Percentiles rank a stretch among this genome's conserved stretches.
These are phyloP conservation scores for Agrilus planipennis DNA, from an alignment of 1,140 invertebrate genomes.

Conservation along the genomic window DNA sequence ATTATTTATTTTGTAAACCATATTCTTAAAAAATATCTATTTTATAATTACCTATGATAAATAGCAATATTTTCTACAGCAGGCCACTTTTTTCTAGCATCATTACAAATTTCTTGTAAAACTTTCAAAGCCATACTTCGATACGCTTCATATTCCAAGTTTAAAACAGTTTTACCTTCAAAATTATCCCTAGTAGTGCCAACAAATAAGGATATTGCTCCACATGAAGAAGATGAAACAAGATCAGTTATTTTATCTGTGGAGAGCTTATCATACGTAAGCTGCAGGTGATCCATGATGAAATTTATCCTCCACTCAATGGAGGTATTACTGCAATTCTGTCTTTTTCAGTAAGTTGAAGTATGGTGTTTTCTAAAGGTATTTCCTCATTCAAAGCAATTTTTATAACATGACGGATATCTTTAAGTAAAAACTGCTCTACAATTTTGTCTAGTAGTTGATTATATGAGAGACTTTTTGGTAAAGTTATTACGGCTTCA, in stretches of 20 bases:
- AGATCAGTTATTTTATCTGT: conserved; percentile 53
- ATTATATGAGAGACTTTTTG: conserved; percentile 36
- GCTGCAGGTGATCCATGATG: conserved; percentile 51
- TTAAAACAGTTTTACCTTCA: conserved; percentile 69
- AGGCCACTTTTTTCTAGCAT: conserved; percentile 57
- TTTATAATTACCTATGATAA: conserved; percentile 51
- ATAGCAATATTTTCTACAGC: conserved; percentile 67
- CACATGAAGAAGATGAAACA: conserved; percentile 62
- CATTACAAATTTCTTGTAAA: conserved; percentile 65
- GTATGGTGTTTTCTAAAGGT: conserved; percentile 35
- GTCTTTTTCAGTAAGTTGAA: conserved; percentile 52
- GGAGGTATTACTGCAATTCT: conserved; percentile 79
- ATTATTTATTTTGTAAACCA: background rate
- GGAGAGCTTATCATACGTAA: conserved; percentile 55
- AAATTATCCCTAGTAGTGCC: conserved; percentile 88
- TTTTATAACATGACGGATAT: conserved; percentile 58
- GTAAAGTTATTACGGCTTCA: conserved; percentile 40
- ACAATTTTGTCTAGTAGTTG: conserved; percentile 48
- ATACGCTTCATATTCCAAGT: conserved; percentile 89
- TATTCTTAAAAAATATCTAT: background rate
- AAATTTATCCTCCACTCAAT: conserved; percentile 63
- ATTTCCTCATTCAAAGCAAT: conserved; percentile 75
- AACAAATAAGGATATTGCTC: conserved; percentile 80
- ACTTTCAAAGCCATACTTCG: conserved; percentile 80
- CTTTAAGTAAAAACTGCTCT: conserved; percentile 47